Conservation (phyloP, 2,888 invertebrate genomes). For the Latrodectus elegans region DNA sequence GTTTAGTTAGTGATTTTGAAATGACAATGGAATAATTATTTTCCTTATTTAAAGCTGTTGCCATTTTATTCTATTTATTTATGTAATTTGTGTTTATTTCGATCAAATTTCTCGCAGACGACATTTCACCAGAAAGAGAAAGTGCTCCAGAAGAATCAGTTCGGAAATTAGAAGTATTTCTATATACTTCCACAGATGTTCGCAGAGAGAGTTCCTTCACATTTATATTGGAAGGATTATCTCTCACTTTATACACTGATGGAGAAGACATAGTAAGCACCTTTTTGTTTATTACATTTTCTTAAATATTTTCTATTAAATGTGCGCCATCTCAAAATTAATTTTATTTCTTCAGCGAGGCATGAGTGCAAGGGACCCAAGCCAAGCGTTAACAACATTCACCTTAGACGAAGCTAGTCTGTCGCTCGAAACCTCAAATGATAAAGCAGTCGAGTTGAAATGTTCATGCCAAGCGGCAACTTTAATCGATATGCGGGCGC, state of each 20-base stretch:
- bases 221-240: slow-evolving; percentile 83
- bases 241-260: slow-evolving; percentile 83
- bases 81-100: too few relatives aligned
- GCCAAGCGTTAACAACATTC: slow-evolving; percentile 82
- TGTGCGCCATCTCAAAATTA: neutral
- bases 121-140: slow-evolving; percentile 69
- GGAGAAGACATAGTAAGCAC: slow-evolving; percentile 82
- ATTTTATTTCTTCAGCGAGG: slow-evolving; percentile 47
- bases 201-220: slow-evolving; percentile 79
- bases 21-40: too few relatives aligned
- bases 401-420: slow-evolving; percentile 82
- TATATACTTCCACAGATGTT: slow-evolving; percentile 82
- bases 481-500: slow-evolving; percentile 84
- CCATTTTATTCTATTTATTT: too few relatives aligned
- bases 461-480: slow-evolving; percentile 82
- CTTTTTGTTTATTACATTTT: neutral
- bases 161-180: slow-evolving; percentile 83
- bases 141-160: slow-evolving; percentile 75
- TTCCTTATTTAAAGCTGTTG: too few relatives aligned
- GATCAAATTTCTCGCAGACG: slow-evolving; percentile 9
- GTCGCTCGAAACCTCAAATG: slow-evolving; percentile 81
- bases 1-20: too few relatives aligned
- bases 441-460: slow-evolving; percentile 82
- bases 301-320: neutral
- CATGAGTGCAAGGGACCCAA: slow-evolving; percentile 58